Percentiles rank a stretch among this genome's conserved stretches.
phyloP scores from a whole-genome alignment of 64 coral and sea anemone genomes.

The Acropora yongei region DNA sequence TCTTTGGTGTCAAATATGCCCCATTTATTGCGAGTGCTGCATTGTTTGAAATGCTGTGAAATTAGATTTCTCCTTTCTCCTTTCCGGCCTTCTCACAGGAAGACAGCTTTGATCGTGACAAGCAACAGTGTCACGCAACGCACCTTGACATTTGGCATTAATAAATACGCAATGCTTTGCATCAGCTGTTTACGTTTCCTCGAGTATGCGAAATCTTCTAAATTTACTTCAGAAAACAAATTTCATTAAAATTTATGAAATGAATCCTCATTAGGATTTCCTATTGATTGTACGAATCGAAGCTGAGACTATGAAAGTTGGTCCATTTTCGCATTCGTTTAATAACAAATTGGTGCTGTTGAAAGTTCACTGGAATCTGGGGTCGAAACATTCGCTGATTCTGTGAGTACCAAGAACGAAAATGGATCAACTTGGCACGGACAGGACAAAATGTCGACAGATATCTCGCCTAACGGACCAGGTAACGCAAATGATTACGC shows the following conservation, averaged over 20 bases:
- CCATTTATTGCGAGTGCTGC: background rate
- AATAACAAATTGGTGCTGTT: constrained; percentile 5
- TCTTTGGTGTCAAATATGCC: too few species aligned
- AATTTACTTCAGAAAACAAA: too few species aligned
- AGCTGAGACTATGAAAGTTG: background rate
- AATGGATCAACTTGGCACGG: background rate
- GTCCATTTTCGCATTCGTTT: background rate
- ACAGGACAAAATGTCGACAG: background rate
- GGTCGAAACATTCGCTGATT: constrained; percentile 27
- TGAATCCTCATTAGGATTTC: background rate
- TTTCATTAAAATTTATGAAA: background rate
- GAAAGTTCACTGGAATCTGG: constrained; percentile 18
- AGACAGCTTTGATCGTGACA: too few species aligned
- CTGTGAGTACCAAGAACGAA: constrained; percentile 16
- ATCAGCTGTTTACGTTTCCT: too few species aligned
- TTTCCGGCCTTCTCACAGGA: too few species aligned
- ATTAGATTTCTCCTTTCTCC: too few species aligned
- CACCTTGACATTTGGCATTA: too few species aligned
- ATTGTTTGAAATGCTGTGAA: too few species aligned
- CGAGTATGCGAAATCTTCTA: too few species aligned
- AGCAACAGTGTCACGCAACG: too few species aligned
- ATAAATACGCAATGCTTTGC: too few species aligned
- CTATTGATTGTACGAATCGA: background rate
- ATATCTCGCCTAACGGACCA: background rate
- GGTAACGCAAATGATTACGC: background rate